Base-by-base conservation (phyloP, 2,113 vertebrate genomes). In the Pyxicephalus adspersus region DNA sequence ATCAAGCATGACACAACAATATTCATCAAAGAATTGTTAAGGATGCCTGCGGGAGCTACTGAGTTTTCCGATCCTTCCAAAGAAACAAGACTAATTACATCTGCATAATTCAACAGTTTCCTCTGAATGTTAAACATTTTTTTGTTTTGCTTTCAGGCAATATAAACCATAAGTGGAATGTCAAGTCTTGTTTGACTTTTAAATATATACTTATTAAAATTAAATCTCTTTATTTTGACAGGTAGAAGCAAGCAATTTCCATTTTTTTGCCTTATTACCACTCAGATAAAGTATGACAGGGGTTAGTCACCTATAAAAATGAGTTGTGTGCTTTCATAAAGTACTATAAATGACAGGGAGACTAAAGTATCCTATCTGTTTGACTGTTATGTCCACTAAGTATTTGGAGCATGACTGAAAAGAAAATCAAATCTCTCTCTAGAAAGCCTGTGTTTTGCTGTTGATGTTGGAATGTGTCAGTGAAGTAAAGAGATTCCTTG, bases 1-100 rank as follows among this genome's bases (percentile, higher is more conserved):
- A 82, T 85, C 83, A 84, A 86, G 84, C 57, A 84, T 82, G 84
- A 83, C 85, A 87, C 78, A 87, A 85, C 83, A 87, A 84, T 83
- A 90, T 90, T 84, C 60, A 89, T 91, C 88, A 90, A 85, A 88
- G 83, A 83, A 81, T 85, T 84, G 87, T 87, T 83, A 83, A 87
- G 87, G 64, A 84, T 63, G 83, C 84, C 66, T 83, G 81, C 75
- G 86, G 85, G 86, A 89, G 80, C 54, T 64, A 71, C 76, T 85
- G 80, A 84, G 54, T 83, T 87, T 86, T 86, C 83, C 85, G 58
- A 86, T 86, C 81, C 68, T 83, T 88, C 86, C 85, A 87, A 68
- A 83, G 81, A 88, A 85, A 82, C 76, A 89, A 89, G 87, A 90
- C 83, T 90, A 90, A 88, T 87, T 86, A 83, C 84, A 86, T 86